Evolutionary conservation across 1,140 invertebrate genomes (phyloP).

Genomic region (Drosophila tsacasi): DNA sequence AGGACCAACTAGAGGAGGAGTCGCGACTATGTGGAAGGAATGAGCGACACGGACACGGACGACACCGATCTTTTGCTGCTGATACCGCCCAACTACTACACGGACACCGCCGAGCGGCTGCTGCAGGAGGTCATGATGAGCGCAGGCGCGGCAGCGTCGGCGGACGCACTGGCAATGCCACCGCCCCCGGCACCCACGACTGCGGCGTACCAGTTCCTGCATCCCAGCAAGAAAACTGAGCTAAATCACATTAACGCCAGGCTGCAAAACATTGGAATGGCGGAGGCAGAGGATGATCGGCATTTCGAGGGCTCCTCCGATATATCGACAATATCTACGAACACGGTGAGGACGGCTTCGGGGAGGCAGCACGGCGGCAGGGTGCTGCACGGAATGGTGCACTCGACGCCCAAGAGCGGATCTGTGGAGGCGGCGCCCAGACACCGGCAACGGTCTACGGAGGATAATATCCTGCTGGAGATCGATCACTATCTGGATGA

Average conservation of each 20-base stretch:
- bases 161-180: slow-evolving; percentile 66
- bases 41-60: slow-evolving; percentile 92
- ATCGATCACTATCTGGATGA: slow-evolving; percentile 76
- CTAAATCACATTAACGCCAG: slow-evolving; percentile 75
- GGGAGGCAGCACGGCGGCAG: slow-evolving; percentile 21
- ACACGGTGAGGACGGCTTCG: slow-evolving; percentile 61
- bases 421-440: slow-evolving; percentile 25
- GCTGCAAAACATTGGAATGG: slow-evolving; percentile 61
- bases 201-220: slow-evolving; percentile 71
- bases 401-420: slow-evolving; percentile 75
- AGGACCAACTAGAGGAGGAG: slow-evolving; percentile 2
- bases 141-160: slow-evolving; percentile 32
- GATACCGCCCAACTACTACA: slow-evolving; percentile 90
- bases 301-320: slow-evolving; percentile 63
- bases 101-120: slow-evolving; percentile 54
- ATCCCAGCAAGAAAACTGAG: slow-evolving; percentile 71
- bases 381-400: slow-evolving; percentile 57
- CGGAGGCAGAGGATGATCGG: slow-evolving; percentile 30
- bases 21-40: slow-evolving; percentile 85
- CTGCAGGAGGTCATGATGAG: slow-evolving; percentile 49
- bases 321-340: slow-evolving; percentile 76
- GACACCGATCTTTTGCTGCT: slow-evolving; percentile 92
- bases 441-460: not conserved
- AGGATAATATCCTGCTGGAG: slow-evolving; percentile 70
- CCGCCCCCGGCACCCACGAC: slow-evolving; percentile 51